These are phyloP conservation scores for Acanthosepion lycidas DNA, from an alignment of 2,888 invertebrate genomes.

Conservation along the genomic window DNA sequence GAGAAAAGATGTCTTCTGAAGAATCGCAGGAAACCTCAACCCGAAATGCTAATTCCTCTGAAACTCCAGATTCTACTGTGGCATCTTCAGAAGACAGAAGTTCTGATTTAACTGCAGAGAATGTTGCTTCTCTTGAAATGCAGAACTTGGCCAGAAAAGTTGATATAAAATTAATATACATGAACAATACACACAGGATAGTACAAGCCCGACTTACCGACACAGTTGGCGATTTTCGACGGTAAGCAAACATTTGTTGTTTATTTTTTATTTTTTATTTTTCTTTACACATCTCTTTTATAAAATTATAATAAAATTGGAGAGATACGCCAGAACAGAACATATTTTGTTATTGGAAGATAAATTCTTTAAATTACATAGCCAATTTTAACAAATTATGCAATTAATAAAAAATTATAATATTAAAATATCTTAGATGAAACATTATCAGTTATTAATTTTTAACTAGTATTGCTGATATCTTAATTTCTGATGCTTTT, in stretches of 20 bases:
- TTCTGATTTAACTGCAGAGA: background rate
- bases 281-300: background rate
- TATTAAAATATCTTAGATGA: too few relatives aligned
- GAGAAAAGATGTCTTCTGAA: background rate
- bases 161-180: slow-evolving; percentile 73
- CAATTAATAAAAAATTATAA: too few relatives aligned
- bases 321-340: background rate
- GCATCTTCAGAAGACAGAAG: background rate
- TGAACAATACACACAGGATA: slow-evolving; percentile 74
- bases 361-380: too few relatives aligned
- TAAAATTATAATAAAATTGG: too few relatives aligned
- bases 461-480: too few relatives aligned
- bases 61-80: background rate
- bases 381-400: too few relatives aligned
- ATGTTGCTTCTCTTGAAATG: background rate
- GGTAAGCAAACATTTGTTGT: slow-evolving; percentile 60
- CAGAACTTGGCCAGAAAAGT: slow-evolving; percentile 58
- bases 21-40: background rate
- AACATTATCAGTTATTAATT: too few relatives aligned
- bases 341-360: too few relatives aligned
- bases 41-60: background rate
- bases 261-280: background rate
- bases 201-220: slow-evolving; percentile 70
- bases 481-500: too few relatives aligned
- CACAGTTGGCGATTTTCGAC: slow-evolving; percentile 75